Conservation (phyloP, 2,797 vertebrate species). For the Acomys russatus region DNA sequence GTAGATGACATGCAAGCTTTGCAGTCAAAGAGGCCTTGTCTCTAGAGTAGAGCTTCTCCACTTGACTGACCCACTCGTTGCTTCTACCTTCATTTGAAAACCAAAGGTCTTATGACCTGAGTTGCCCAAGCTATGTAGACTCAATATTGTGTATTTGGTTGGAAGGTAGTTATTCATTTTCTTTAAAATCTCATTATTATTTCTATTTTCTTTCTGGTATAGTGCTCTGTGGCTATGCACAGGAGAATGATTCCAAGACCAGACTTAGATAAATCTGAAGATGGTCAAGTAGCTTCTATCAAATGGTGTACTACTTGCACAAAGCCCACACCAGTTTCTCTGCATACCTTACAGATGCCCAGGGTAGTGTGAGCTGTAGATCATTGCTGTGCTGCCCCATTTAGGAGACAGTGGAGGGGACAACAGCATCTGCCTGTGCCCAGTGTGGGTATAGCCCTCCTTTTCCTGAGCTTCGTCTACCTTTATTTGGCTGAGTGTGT, state of each 20-base stretch:
- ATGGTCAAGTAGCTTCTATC: neutral
- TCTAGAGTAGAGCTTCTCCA: neutral
- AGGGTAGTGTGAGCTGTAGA: neutral
- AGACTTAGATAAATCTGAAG: neutral
- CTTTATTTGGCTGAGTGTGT: neutral
- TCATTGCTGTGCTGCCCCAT: neutral
- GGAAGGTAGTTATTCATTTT: neutral
- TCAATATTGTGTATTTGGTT: neutral
- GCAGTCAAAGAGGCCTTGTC: neutral
- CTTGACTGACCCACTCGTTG: neutral
- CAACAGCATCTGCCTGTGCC: neutral
- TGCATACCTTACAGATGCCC: neutral
- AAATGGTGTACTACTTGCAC: neutral
- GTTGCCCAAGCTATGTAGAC: neutral
- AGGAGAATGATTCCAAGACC: neutral
- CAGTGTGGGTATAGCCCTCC: no score
- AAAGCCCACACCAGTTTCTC: no score
- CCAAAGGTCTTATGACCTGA: neutral
- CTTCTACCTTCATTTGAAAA: neutral
- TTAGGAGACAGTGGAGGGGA: neutral
- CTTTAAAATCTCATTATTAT: neutral
- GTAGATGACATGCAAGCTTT: neutral
- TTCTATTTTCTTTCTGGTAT: neutral
- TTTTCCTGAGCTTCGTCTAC: neutral
- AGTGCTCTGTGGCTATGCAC: neutral